Evolutionary conservation across 2,113 vertebrate species (phyloP).

Genomic region (Corythaeola cristata): DNA sequence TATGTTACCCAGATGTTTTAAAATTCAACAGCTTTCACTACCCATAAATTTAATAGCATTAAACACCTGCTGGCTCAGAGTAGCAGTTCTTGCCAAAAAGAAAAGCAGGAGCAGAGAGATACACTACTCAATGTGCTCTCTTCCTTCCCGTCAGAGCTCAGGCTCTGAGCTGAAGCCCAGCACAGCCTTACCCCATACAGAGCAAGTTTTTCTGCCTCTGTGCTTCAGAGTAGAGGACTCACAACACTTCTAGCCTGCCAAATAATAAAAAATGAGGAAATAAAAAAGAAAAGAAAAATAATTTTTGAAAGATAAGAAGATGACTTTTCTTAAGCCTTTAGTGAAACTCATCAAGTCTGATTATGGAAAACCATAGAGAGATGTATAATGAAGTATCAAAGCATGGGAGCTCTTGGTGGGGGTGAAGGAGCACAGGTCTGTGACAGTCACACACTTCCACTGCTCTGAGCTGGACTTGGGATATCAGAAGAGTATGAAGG

Average conservation of each 20-base stretch:
- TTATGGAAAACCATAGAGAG: neutral
- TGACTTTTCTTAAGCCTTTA: neutral
- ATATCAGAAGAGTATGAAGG: neutral
- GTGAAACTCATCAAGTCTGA: neutral
- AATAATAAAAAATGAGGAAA: neutral
- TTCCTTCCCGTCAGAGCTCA: constrained; percentile 40
- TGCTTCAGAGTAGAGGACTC: constrained; percentile 1
- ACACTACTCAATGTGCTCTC: constrained; percentile 64
- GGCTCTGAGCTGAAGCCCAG: constrained; percentile 41
- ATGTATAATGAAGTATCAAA: neutral
- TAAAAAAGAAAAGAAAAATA: neutral
- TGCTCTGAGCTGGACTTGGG: neutral
- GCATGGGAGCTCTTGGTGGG: neutral
- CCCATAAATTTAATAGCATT: constrained; percentile 83
- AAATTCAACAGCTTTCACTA: constrained; percentile 77
- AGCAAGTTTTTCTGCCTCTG: constrained; percentile 27
- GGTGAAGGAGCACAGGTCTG: neutral
- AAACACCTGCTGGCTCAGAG: constrained; percentile 78
- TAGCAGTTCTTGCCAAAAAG: constrained; percentile 74
- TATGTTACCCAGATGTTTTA: constrained; percentile 79
- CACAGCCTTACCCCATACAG: constrained; percentile 26
- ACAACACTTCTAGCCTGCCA: neutral
- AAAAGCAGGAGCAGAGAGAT: constrained; percentile 70
- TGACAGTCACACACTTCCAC: neutral
- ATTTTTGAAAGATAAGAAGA: neutral